phyloP scores from a whole-genome alignment of 2,113 vertebrate genomes.

The Pyxicephalus adspersus region DNA sequence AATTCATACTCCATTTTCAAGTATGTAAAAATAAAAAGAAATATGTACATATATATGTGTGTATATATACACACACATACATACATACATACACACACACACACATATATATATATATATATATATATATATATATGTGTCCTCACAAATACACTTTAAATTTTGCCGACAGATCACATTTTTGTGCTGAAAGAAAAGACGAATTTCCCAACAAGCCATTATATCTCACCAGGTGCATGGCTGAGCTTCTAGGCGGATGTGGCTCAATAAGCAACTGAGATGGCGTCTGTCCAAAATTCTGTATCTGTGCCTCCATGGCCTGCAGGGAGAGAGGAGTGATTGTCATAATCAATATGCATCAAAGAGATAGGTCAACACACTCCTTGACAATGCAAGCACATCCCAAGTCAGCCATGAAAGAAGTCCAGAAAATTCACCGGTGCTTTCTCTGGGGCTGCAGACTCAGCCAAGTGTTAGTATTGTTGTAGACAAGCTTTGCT shows the following conservation, averaged over 20 bases:
- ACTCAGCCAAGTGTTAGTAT: constrained; percentile 94
- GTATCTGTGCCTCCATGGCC: constrained; percentile 97
- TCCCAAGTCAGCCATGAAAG: constrained; percentile 89
- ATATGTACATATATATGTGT: no score
- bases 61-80: no score
- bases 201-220: constrained; percentile 68
- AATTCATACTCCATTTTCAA: no score
- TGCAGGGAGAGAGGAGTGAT: constrained; percentile 80
- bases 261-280: constrained; percentile 99
- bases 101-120: neutral
- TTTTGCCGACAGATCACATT: constrained; percentile 50
- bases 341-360: constrained; percentile 91
- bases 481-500: constrained; percentile 91
- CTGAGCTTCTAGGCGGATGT: constrained; percentile 98
- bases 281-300: constrained; percentile 98
- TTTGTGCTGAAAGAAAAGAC: constrained; percentile 56
- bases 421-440: constrained; percentile 79
- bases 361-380: constrained; percentile 89
- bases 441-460: constrained; percentile 84
- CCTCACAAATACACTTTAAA: constrained; percentile 40
- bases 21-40: no score
- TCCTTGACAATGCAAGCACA: constrained; percentile 90
- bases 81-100: no score
- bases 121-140: neutral
- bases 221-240: constrained; percentile 98